Base-by-base conservation (phyloP, 2,113 vertebrate genomes). In the Rafetus swinhoei region DNA sequence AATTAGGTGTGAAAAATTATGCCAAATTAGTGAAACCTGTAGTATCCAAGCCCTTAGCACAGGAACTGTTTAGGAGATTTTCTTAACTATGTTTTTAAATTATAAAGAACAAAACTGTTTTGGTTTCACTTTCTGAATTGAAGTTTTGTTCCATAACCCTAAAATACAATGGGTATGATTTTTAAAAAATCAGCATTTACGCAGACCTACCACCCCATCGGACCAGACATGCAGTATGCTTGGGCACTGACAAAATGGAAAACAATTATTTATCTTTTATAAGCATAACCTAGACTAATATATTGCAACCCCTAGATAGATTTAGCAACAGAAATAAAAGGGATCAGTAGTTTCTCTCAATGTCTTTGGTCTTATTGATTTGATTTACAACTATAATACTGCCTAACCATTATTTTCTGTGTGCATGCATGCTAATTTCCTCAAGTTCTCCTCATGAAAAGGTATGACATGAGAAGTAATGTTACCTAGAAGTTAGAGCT, bases 1-100 rank as follows among this genome's bases (percentile, higher is more conserved):
- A 94, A 94, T 81, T 35, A 25, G 74, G 55, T 50, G 50, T 6
- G 21, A 95, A 60, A 18, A 60, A 25, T 90, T 27, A 14, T 94
- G 93, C 94, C 94, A 95, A 93, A 92, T 90, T 93, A 96, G 39
- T 84, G 56, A 94, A 96, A 94, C 69, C 84, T 90, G 86, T 87
- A 96, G 91, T 13, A 50, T 3, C 89, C 35, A 60, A 87, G 29
- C 6, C 84, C 56, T 56, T 90, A 90, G 22, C 87, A 95, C 65
- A 57, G 91, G 27, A 90, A 94, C 90, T 92, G 85, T 81, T 87
- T 94, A 77, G 86, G 62, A 27, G n/a, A 6, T 8, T 69, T 87
- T 89, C 53, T 25, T n/a, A n/a, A 59, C 24, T 84, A 91, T 13
- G 91, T 13, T 87, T 86, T 87, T 88, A 79, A 96, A 81, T 95